phyloP scores from a whole-genome alignment of 2,113 vertebrate genomes.

The Montifringilla adamsi region DNA sequence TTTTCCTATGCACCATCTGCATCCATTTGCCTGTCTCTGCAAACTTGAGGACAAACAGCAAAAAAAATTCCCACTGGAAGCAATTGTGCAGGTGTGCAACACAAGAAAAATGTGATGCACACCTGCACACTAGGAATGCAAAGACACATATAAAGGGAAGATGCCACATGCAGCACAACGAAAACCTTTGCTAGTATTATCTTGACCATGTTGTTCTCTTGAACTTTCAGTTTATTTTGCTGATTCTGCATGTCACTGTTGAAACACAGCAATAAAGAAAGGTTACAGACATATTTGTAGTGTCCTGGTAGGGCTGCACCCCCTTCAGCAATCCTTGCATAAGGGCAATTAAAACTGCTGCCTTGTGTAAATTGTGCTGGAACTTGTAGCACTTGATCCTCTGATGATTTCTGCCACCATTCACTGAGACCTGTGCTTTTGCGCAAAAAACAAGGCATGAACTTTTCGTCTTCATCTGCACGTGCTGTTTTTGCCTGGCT shows the following conservation, averaged over 20 bases:
- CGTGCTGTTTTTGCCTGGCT: background rate
- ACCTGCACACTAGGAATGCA: background rate
- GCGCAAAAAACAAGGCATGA: background rate
- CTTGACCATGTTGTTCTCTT: background rate
- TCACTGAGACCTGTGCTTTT: background rate
- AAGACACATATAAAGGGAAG: background rate
- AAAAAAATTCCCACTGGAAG: background rate
- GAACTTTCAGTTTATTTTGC: background rate
- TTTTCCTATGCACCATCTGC: background rate
- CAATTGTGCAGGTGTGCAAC: background rate
- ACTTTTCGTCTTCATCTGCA: background rate
- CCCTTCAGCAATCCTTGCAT: background rate
- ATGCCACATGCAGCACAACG: background rate
- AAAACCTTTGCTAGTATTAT: background rate
- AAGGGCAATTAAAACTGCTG: background rate
- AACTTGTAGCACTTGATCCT: background rate
- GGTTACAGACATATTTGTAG: background rate
- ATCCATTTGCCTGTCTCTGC: too few relatives aligned
- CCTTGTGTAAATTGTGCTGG: background rate
- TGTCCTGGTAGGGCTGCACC: background rate
- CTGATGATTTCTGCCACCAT: background rate
- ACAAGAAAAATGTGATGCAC: background rate
- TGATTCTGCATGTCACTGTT: background rate
- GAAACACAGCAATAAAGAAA: background rate
- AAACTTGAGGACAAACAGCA: background rate